Conservation (phyloP, 2,888 invertebrate species). For the Hecatera dysodea region DNA sequence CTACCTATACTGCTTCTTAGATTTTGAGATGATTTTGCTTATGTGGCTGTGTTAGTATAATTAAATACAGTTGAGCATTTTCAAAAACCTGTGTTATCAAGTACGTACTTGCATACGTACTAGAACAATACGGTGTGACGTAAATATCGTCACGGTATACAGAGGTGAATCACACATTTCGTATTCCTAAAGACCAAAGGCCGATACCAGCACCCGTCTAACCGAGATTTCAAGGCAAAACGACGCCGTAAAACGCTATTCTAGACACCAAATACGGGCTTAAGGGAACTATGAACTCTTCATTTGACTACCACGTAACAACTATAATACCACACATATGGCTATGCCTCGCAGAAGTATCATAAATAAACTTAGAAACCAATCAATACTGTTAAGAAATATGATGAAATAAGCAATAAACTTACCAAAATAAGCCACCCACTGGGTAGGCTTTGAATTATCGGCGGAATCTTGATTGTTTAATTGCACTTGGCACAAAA, state of each 20-base stretch:
- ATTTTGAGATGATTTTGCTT: background rate
- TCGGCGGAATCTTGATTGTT: slow-evolving; percentile 96
- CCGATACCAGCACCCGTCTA: slow-evolving; percentile 35
- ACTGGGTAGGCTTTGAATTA: slow-evolving; percentile 94
- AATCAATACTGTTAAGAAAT: slow-evolving; percentile 31
- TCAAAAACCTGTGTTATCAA: slow-evolving; percentile 20
- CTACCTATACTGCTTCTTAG: background rate
- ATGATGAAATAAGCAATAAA: slow-evolving; percentile 65
- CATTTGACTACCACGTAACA: slow-evolving; percentile 15
- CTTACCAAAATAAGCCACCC: slow-evolving; percentile 95
- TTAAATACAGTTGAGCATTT: slow-evolving; percentile 1
- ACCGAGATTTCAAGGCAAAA: slow-evolving; percentile 61
- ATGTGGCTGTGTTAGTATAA: background rate
- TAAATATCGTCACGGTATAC: slow-evolving; percentile 69
- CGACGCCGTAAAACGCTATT: slow-evolving; percentile 40
- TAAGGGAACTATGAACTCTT: slow-evolving; percentile 16
- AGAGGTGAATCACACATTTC: slow-evolving; percentile 65
- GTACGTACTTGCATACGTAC: background rate
- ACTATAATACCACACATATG: slow-evolving; percentile 26
- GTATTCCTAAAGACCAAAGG: slow-evolving; percentile 42
- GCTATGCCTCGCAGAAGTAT: slow-evolving; percentile 17
- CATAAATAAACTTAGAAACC: slow-evolving; percentile 30
- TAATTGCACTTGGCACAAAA: slow-evolving; percentile 91
- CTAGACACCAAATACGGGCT: slow-evolving; percentile 37
- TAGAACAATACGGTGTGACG: slow-evolving; percentile 70